A percentile compares a stretch with the other conserved stretches of the same genome.
phyloP scores from a whole-genome alignment of 1,140 invertebrate genomes.

The Lerema accius region DNA sequence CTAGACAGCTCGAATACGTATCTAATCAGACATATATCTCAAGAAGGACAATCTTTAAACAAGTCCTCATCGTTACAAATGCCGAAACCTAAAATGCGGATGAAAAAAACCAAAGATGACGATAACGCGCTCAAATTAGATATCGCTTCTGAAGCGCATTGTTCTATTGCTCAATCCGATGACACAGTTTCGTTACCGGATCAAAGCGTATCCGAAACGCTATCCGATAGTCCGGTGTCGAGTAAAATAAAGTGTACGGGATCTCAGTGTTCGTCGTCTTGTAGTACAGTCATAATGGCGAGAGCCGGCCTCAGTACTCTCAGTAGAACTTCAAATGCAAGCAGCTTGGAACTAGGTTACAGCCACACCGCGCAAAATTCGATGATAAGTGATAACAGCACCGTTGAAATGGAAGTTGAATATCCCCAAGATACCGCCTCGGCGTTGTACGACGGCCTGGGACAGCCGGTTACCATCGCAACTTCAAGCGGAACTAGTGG shows the following conservation, averaged over 20 bases:
- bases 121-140: slow-evolving; percentile 57
- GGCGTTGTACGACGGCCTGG: slow-evolving; percentile 72
- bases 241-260: slow-evolving; percentile 82
- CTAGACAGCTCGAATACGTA: slow-evolving; percentile 83
- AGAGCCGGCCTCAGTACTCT: slow-evolving; percentile 83
- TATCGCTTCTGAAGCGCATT: slow-evolving; percentile 58
- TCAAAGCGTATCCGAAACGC: slow-evolving; percentile 57
- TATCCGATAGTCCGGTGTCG: slow-evolving; percentile 65
- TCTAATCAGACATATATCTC: slow-evolving; percentile 58
- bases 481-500: slow-evolving; percentile 90
- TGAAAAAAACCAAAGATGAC: slow-evolving; percentile 62
- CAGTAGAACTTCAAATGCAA: slow-evolving; percentile 86
- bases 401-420: slow-evolving; percentile 80
- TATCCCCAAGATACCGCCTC: slow-evolving; percentile 82
- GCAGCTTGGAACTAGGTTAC: slow-evolving; percentile 90
- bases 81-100: slow-evolving; percentile 63
- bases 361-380: slow-evolving; percentile 93
- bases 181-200: slow-evolving; percentile 63
- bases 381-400: slow-evolving; percentile 85
- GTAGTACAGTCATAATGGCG: slow-evolving; percentile 91
- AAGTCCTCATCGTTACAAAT: slow-evolving; percentile 66
- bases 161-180: slow-evolving; percentile 53
- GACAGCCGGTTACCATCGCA: slow-evolving; percentile 75
- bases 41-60: slow-evolving; percentile 53
- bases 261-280: slow-evolving; percentile 91